A percentile compares a stretch with the other conserved stretches of the same genome.
Conservation (phyloP, 92 coral and sea anemone genomes). For the Diadumene lineata region DNA sequence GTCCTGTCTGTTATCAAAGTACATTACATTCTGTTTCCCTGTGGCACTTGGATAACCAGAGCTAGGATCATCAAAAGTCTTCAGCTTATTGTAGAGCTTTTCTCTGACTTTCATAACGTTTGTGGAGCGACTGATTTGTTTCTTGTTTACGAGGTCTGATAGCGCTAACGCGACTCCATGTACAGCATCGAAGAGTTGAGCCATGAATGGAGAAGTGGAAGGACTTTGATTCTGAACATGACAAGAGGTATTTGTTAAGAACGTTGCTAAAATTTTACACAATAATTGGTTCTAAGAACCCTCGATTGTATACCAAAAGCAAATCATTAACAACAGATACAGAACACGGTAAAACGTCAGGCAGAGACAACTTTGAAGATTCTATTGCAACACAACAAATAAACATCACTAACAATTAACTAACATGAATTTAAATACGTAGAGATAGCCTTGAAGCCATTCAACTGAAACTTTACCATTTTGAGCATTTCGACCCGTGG, state of each 20-base stretch:
- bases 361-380: too few species aligned
- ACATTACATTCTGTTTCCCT: conserved; percentile 86
- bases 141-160: conserved; percentile 96
- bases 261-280: background rate
- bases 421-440: too few species aligned
- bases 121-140: conserved; percentile 84
- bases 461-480: too few species aligned
- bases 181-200: conserved; percentile 95
- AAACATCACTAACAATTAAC: too few species aligned
- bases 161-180: conserved; percentile 94
- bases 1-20: conserved; percentile 76
- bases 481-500: too few species aligned
- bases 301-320: too few species aligned
- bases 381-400: too few species aligned
- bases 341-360: too few species aligned
- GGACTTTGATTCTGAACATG: conserved; percentile 58
- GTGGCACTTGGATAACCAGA: conserved; percentile 92
- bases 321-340: too few species aligned
- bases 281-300: background rate
- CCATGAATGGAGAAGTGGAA: conserved; percentile 79
- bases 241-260: background rate
- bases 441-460: too few species aligned
- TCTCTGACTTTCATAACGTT: conserved; percentile 79
- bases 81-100: conserved; percentile 78
- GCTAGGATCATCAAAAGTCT: conserved; percentile 59